Conservation (phyloP, 2,888 invertebrate genomes). For the Phasia obesa region DNA sequence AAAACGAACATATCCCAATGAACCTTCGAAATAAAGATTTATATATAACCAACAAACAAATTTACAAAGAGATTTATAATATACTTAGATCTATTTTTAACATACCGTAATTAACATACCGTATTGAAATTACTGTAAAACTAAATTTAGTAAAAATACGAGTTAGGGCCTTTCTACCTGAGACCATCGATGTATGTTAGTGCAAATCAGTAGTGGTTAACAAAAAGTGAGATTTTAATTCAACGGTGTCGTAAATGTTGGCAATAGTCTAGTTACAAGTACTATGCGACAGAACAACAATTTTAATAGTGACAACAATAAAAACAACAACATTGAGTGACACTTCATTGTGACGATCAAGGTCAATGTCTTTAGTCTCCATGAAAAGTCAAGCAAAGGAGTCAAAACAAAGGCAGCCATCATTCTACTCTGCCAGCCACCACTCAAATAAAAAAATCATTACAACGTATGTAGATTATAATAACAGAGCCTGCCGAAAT, state of each 20-base stretch:
- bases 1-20: no score
- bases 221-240: no score
- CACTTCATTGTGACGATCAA: constrained; percentile 62
- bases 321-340: constrained; percentile 42
- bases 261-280: background rate
- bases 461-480: background rate
- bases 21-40: no score
- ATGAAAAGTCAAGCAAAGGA: constrained; percentile 33
- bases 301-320: constrained; percentile 7
- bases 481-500: constrained; percentile 11
- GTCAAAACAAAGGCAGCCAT: constrained; percentile 25
- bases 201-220: no score
- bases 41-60: no score
- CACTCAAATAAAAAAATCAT: constrained; percentile 36
- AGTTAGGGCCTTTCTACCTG: no score
- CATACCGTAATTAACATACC: no score
- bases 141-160: no score
- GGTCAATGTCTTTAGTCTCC: constrained; percentile 69
- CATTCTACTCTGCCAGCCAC: constrained; percentile 9
- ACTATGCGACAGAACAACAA: background rate
- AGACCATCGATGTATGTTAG: no score
- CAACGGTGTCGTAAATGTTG: background rate
- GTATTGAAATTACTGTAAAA: no score
- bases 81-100: no score
- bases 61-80: no score